Conservation (phyloP, 2,113 vertebrate genomes). For the Forbesichthys papilliferus region DNA sequence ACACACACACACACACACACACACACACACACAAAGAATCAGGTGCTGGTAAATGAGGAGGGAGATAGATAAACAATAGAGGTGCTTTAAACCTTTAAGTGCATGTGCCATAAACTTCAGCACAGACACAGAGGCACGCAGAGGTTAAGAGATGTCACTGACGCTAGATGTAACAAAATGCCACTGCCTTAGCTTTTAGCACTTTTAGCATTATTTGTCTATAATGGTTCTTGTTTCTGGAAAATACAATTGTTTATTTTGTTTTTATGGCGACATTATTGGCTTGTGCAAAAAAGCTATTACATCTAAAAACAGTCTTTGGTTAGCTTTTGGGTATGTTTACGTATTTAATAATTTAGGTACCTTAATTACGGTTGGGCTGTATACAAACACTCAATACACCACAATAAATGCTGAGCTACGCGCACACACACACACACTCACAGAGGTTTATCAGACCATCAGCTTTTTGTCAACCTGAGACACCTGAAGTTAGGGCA, state of each 20-base stretch:
- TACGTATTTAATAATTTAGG: neutral
- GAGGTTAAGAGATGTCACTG: conserved; percentile 23
- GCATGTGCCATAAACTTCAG: conserved; percentile 1
- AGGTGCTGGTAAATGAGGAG: neutral
- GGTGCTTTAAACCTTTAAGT: conserved; percentile 37
- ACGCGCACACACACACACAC: conserved; percentile 19
- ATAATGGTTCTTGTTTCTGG: neutral
- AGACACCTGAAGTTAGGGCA: conserved; percentile 75
- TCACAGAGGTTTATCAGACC: conserved; percentile 62
- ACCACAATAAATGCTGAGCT: neutral
- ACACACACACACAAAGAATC: neutral
- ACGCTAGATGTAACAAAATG: neutral
- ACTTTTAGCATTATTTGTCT: neutral
- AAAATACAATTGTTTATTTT: neutral
- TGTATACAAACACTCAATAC: neutral
- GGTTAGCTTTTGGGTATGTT: no score
- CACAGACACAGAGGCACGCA: conserved; percentile 3
- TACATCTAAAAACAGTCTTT: neutral
- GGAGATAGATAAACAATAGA: conserved; percentile 22
- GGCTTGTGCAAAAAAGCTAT: neutral
- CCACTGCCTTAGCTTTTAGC: neutral
- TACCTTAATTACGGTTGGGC: neutral
- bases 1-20: conserved; percentile 9
- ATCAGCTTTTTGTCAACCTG: conserved; percentile 68
- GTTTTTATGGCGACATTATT: neutral